phyloP scores from a whole-genome alignment of 2,888 invertebrate species.

The Anarsia innoxiella region DNA sequence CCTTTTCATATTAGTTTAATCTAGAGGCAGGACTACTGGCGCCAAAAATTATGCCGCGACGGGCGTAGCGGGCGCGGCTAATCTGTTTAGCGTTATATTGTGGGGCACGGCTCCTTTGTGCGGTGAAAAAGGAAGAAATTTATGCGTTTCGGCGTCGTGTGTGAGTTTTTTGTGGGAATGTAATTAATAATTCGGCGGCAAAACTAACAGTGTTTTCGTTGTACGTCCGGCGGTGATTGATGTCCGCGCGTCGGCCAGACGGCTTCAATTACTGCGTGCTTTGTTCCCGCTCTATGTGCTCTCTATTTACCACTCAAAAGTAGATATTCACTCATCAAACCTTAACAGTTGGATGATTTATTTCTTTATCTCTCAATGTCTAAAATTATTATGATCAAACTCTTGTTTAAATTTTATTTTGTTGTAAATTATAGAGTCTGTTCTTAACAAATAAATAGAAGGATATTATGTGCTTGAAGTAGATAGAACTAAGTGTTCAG shows the following conservation, averaged over 20 bases:
- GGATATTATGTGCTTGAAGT: constrained; percentile 3
- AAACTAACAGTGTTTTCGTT: constrained; percentile 76
- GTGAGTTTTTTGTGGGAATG: constrained; percentile 70
- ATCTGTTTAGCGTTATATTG: constrained; percentile 72
- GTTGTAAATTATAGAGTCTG: no score
- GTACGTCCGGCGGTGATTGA: constrained; percentile 59
- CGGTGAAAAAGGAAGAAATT: constrained; percentile 74
- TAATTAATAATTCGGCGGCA: constrained; percentile 77
- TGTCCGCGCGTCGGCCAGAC: constrained; percentile 35
- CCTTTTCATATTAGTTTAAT: constrained; percentile 76
- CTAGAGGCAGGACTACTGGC: constrained; percentile 73
- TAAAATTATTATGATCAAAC: neutral
- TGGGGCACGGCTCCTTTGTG: constrained; percentile 67
- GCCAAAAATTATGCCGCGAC: constrained; percentile 74
- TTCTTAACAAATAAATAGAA: no score
- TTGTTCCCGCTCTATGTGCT: constrained; percentile 15
- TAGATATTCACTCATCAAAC: constrained; percentile 9
- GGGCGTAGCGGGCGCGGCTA: constrained; percentile 66
- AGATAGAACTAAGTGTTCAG: constrained; percentile 2
- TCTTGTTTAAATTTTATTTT: no score
- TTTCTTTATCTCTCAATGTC: constrained; percentile 5
- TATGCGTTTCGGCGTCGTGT: constrained; percentile 73
- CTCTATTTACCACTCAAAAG: constrained; percentile 8
- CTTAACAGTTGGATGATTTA: constrained; percentile 6
- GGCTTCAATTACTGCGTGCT: constrained; percentile 43